Conservation (phyloP, 2,797 vertebrate genomes). For the Euphonia xanthogaster region DNA sequence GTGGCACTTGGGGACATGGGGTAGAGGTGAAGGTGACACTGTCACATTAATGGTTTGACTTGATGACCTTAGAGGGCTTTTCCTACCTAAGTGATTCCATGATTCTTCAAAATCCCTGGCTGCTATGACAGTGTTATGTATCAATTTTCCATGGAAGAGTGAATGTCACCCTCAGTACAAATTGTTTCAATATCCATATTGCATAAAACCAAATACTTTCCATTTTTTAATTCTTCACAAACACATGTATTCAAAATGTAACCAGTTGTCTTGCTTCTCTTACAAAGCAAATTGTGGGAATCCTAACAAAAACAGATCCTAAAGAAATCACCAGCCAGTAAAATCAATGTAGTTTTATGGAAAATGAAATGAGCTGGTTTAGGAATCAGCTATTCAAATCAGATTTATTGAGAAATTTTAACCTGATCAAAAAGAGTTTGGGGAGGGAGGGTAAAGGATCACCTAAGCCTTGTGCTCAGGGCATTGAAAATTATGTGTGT, state of each 20-base stretch:
- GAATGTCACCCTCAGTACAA: background rate
- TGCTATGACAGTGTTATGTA: background rate
- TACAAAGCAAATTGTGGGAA: background rate
- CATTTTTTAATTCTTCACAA: background rate
- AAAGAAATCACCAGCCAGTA: background rate
- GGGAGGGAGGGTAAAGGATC: background rate
- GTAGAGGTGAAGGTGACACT: background rate
- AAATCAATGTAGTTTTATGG: background rate
- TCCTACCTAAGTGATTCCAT: background rate
- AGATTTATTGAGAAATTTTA: background rate
- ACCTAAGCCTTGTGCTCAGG: background rate
- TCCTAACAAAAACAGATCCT: background rate
- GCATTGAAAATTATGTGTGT: background rate
- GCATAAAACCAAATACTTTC: background rate
- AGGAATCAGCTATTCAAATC: background rate
- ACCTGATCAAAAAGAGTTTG: background rate
- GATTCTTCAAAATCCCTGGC: background rate
- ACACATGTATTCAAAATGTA: background rate
- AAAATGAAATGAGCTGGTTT: background rate
- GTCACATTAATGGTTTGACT: background rate
- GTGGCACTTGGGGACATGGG: background rate
- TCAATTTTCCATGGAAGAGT: background rate
- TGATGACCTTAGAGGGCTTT: background rate
- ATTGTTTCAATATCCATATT: background rate
- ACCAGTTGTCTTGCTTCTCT: background rate